Percentiles rank a stretch among this genome's conserved stretches.
phyloP scores from a whole-genome alignment of 2,888 invertebrate genomes.

The Drosophila differens region DNA sequence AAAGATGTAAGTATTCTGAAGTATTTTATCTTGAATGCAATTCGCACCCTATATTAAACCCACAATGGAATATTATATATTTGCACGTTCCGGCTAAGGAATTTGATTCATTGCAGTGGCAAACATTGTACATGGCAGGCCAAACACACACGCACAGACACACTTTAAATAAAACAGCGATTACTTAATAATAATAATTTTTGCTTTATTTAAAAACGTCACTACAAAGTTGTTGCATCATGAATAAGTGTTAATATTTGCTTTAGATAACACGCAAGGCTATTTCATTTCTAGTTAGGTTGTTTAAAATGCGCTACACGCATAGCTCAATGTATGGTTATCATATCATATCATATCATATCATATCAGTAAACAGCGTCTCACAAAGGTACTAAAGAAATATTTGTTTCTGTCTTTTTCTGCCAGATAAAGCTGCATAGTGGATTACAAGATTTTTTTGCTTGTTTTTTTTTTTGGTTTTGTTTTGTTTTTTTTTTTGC shows the following conservation, averaged over 20 bases:
- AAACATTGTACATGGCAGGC: background rate
- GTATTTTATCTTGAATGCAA: background rate
- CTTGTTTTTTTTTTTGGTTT: background rate
- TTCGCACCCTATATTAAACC: background rate
- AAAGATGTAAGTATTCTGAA: background rate
- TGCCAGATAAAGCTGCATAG: conserved; percentile 44
- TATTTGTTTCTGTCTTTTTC: conserved; percentile 40
- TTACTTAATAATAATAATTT: conserved; percentile 64
- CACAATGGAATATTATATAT: background rate
- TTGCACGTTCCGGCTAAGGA: background rate
- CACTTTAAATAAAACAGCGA: conserved; percentile 30
- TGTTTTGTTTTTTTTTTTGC: background rate
- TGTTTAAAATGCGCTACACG: conserved; percentile 67
- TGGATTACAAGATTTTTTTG: conserved; percentile 16
- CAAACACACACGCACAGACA: background rate
- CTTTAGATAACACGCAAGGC: conserved; percentile 73
- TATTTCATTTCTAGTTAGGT: conserved; percentile 54
- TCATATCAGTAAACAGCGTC: conserved; percentile 52
- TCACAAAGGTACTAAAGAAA: conserved; percentile 76
- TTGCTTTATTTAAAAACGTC: conserved; percentile 83
- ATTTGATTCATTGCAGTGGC: conserved; percentile 13
- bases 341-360: conserved; percentile 40
- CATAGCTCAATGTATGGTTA: conserved; percentile 60
- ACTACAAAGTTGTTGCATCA: conserved; percentile 81
- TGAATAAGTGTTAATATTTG: conserved; percentile 71